Evolutionary conservation across 2,113 vertebrate species (phyloP).

Genomic region (Tursiops truncatus): DNA sequence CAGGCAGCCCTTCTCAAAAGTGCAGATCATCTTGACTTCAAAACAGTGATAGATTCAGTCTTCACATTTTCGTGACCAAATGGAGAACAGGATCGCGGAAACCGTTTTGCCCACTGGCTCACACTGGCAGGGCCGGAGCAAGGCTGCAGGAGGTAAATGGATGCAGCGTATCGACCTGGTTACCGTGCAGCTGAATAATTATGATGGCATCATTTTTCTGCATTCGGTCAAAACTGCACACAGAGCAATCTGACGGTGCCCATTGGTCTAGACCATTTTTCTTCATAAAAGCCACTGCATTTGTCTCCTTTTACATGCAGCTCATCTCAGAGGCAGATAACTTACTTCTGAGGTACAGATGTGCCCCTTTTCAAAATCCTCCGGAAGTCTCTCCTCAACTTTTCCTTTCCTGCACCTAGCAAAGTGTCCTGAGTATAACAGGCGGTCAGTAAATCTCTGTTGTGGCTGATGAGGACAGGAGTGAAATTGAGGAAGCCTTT

Average conservation of each 20-base stretch:
- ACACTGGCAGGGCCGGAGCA: neutral
- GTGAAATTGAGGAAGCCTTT: conserved; percentile 47
- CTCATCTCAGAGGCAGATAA: conserved; percentile 17
- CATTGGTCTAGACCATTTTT: neutral
- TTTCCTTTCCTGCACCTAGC: neutral
- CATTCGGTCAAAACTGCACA: neutral
- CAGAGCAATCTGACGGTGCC: neutral
- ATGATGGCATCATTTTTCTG: neutral
- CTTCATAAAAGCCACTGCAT: neutral
- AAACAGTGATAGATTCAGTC: neutral
- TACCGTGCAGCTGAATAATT: neutral
- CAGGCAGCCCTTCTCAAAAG: neutral
- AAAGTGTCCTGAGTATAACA: neutral
- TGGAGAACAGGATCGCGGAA: neutral
- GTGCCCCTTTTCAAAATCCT: neutral
- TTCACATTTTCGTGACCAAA: neutral
- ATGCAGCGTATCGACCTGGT: rapidly evolving
- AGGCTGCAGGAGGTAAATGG: rapidly evolving
- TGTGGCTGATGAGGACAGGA: conserved; percentile 6
- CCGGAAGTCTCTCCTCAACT: neutral
- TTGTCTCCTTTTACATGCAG: neutral
- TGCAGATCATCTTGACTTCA: neutral
- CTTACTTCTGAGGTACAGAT: neutral
- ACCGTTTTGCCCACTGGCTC: neutral
- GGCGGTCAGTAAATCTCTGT: neutral